Percentiles rank a stretch among this genome's conserved stretches.
Evolutionary conservation across 2,888 invertebrate species (phyloP).

Genomic region (Anarsia innoxiella): DNA sequence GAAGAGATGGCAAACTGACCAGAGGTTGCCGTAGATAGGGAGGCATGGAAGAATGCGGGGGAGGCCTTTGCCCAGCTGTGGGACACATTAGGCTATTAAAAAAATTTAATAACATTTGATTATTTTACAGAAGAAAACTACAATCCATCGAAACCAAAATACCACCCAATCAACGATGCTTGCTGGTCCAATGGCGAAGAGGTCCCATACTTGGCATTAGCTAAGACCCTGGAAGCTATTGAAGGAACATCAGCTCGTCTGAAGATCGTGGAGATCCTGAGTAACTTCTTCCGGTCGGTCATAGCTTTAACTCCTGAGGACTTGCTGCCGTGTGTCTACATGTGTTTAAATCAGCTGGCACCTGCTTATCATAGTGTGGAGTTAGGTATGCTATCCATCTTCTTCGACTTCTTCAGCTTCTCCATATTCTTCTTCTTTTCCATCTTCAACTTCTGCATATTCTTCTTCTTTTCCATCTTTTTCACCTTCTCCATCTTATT

Average conservation of each 20-base stretch:
- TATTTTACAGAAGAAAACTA: slow-evolving; percentile 65
- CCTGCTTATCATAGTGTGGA: slow-evolving; percentile 89
- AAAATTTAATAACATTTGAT: not conserved
- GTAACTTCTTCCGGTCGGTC: slow-evolving; percentile 93
- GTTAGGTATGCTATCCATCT: no score
- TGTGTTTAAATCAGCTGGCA: slow-evolving; percentile 96
- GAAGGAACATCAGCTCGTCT: slow-evolving; percentile 90
- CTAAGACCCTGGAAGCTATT: slow-evolving; percentile 91
- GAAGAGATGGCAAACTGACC: no score
- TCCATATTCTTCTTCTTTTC: no score
- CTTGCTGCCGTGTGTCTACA: slow-evolving; percentile 90
- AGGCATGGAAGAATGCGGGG: no score
- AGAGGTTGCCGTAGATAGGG: no score
- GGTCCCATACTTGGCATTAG: slow-evolving; percentile 94
- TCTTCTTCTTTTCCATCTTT: no score
- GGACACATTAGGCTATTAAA: no score
- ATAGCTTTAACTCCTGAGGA: slow-evolving; percentile 92
- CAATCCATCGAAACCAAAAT: slow-evolving; percentile 81
- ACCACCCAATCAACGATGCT: slow-evolving; percentile 89
- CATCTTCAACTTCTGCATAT: no score
- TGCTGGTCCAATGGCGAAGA: slow-evolving; percentile 84
- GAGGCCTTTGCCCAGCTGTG: no score
- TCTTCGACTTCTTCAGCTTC: no score
- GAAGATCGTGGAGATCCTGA: slow-evolving; percentile 92
- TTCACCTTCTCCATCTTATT: no score